These are phyloP conservation scores for Xestia rhomboidea DNA, from an alignment of 2,888 invertebrate species.

Conservation along the genomic window DNA sequence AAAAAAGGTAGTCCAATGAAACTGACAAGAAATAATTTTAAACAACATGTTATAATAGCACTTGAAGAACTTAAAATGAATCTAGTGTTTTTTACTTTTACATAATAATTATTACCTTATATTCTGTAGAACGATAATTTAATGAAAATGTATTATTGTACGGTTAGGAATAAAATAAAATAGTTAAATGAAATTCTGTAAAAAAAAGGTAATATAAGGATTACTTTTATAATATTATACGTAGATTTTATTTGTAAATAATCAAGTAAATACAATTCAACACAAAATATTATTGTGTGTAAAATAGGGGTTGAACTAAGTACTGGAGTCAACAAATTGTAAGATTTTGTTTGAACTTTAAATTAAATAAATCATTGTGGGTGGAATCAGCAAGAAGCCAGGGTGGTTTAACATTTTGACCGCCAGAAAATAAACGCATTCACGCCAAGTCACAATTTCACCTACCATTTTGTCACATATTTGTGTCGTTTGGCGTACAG, in stretches of 20 bases:
- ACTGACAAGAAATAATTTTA: neutral
- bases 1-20: conserved; percentile 38
- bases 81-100: neutral
- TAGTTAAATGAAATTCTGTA: conserved; percentile 21
- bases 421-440: too few species aligned
- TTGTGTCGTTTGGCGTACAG: too few species aligned
- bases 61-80: neutral
- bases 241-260: conserved; percentile 26
- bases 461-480: too few species aligned
- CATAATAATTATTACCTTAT: neutral
- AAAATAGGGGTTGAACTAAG: neutral
- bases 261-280: conserved; percentile 3
- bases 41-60: neutral
- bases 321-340: neutral
- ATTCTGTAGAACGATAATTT: conserved; percentile 6
- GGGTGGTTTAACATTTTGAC: neutral
- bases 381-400: neutral
- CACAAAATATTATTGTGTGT: neutral
- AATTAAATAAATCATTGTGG: neutral
- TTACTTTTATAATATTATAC: neutral
- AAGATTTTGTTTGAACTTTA: neutral
- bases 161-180: conserved; percentile 2
- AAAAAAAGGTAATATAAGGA: conserved; percentile 3
- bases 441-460: too few species aligned
- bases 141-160: neutral